Evolutionary conservation across 2,797 vertebrate species (phyloP).

Genomic region (Ctenochaetus hawaiiensis): DNA sequence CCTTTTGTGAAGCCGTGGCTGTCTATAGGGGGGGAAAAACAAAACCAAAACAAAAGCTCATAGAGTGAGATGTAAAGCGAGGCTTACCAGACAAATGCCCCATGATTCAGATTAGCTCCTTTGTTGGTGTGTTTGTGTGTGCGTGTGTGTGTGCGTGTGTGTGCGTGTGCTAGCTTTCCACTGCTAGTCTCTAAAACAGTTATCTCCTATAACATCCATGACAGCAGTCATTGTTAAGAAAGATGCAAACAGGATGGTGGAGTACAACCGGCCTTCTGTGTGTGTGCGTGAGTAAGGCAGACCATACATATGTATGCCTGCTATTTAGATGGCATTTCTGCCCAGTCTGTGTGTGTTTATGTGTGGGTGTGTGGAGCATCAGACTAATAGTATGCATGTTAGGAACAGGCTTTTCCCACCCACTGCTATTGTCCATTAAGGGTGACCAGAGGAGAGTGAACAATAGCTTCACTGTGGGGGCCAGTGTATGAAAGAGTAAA

Average conservation of each 20-base stretch:
- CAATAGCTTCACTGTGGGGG: conserved; percentile 77
- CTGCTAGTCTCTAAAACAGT: conserved; percentile 74
- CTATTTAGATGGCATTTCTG: conserved; percentile 74
- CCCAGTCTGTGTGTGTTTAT: conserved; percentile 14
- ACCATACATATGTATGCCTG: conserved; percentile 81
- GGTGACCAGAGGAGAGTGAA: conserved; percentile 74
- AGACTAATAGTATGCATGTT: conserved; percentile 74
- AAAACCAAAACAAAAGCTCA: conserved; percentile 74
- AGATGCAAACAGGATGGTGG: conserved; percentile 82
- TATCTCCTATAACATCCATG: conserved; percentile 77
- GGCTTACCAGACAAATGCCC: conserved; percentile 81
- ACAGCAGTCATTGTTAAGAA: conserved; percentile 76
- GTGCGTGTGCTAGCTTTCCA: conserved; percentile 54
- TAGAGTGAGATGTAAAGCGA: conserved; percentile 67
- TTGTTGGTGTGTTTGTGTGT: conserved; percentile 55
- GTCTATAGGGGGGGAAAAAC: conserved; percentile 52
- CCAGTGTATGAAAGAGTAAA: conserved; percentile 66
- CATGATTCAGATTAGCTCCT: conserved; percentile 80
- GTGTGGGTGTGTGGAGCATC: conserved; percentile 55
- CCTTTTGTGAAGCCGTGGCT: conserved; percentile 73
- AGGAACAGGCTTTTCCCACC: conserved; percentile 75
- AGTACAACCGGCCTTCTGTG: conserved; percentile 75
- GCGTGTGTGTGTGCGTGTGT: background rate
- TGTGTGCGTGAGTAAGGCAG: conserved; percentile 58
- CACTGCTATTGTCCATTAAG: conserved; percentile 82